Percentiles rank a stretch among this genome's conserved stretches.
Evolutionary conservation across 2,888 invertebrate species (phyloP).

Genomic region (Dione vanillae): DNA sequence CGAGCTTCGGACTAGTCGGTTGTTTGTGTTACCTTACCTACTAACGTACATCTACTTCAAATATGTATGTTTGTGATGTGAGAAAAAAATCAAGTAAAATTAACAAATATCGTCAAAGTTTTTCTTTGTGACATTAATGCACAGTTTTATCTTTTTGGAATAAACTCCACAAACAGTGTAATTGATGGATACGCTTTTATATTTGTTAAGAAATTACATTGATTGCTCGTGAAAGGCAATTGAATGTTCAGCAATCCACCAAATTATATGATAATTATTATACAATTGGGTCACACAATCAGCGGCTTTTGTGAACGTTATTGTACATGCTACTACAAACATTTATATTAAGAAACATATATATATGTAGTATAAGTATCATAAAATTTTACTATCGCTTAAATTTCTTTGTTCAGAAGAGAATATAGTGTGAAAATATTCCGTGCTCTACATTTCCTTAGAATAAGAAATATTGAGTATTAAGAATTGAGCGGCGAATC

Average conservation of each 20-base stretch:
- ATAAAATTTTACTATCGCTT: background rate
- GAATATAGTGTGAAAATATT: background rate
- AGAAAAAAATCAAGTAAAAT: background rate
- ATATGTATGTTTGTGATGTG: too few relatives aligned
- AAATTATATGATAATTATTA: constrained; percentile 20
- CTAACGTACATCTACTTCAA: too few relatives aligned
- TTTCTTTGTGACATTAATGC: too few relatives aligned
- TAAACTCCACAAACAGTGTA: background rate
- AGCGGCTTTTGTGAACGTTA: constrained; percentile 9
- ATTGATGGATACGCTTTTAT: background rate
- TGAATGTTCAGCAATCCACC: constrained; percentile 12
- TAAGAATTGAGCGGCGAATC: background rate
- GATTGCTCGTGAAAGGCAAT: constrained; percentile 15
- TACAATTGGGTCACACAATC: constrained; percentile 24
- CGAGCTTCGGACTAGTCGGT: too few relatives aligned
- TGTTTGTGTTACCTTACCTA: too few relatives aligned
- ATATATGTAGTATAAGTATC: background rate
- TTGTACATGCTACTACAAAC: constrained; percentile 2
- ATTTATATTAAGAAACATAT: background rate
- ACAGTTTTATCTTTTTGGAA: background rate
- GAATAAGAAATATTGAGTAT: background rate
- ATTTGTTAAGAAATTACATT: constrained; percentile 17
- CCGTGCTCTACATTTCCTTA: background rate
- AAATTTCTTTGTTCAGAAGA: background rate
- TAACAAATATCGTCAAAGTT: too few relatives aligned